A percentile compares a stretch with the other conserved stretches of the same genome.
These are phyloP conservation scores for Drosophila aldrichi DNA, from an alignment of 2,888 invertebrate genomes.

Conservation along the genomic window DNA sequence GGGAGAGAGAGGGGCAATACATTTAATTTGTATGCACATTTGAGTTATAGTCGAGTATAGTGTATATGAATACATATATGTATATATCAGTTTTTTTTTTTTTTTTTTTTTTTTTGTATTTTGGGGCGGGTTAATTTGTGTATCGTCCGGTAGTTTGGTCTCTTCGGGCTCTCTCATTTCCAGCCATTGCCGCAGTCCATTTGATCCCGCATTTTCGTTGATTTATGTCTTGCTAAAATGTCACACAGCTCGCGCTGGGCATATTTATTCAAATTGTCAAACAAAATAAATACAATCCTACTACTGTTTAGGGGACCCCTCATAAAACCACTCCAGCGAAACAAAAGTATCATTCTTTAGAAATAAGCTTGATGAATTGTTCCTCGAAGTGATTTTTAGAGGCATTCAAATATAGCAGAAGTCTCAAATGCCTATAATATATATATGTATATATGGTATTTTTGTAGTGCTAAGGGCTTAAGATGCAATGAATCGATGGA, in stretches of 20 bases:
- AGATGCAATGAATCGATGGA: neutral
- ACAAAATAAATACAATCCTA: slow-evolving; percentile 13
- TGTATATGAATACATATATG: neutral
- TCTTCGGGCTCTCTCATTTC: slow-evolving; percentile 17
- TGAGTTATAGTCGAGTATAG: slow-evolving; percentile 30
- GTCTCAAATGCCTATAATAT: neutral
- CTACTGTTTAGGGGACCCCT: slow-evolving; percentile 25
- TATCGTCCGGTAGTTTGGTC: slow-evolving; percentile 55
- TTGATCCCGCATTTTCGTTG: slow-evolving; percentile 80
- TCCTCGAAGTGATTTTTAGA: slow-evolving; percentile 16
- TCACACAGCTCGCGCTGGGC: slow-evolving; percentile 44
- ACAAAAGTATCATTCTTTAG: slow-evolving; percentile 42
- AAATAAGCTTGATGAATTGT: slow-evolving; percentile 46
- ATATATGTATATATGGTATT: neutral
- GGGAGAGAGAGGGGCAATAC: neutral
- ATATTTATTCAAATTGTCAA: slow-evolving; percentile 51
- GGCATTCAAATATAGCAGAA: neutral
- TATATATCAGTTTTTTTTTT: slow-evolving; percentile 1
- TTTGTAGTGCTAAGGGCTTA: neutral
- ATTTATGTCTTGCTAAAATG: slow-evolving; percentile 79
- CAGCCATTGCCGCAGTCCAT: slow-evolving; percentile 55
- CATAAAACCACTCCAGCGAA: slow-evolving; percentile 19
- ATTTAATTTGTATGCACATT: slow-evolving; percentile 25
- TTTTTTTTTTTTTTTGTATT: slow-evolving; percentile 11
- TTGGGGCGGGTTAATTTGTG: slow-evolving; percentile 73